Evolutionary conservation across 2,888 invertebrate genomes (phyloP).

Genomic region (Perdita meconis): DNA sequence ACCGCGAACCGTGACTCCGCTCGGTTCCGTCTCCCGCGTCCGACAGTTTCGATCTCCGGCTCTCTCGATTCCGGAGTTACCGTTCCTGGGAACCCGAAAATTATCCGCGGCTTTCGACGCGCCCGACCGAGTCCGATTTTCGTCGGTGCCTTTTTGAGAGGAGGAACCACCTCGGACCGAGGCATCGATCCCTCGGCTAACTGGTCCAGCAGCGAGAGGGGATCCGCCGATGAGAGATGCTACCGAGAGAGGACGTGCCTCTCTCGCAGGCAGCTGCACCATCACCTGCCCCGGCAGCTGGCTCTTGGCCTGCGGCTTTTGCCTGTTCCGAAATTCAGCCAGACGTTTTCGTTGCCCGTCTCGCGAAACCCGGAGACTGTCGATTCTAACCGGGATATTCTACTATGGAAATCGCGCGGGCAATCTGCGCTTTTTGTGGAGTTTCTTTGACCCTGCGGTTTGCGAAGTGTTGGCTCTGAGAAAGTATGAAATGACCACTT

Average conservation of each 20-base stretch:
- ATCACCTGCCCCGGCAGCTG: constrained; percentile 64
- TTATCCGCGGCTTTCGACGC: not conserved
- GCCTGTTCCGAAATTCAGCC: constrained; percentile 33
- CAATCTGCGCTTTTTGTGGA: too few species aligned
- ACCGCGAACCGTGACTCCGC: not conserved
- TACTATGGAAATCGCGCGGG: not conserved
- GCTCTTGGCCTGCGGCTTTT: constrained; percentile 44
- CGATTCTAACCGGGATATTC: not conserved
- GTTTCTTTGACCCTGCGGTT: too few species aligned
- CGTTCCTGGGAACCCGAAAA: constrained; percentile 10
- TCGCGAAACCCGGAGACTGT: too few species aligned
- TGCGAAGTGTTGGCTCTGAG: too few species aligned
- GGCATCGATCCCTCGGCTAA: constrained; percentile 45
- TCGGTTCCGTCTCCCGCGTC: not conserved
- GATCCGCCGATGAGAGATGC: constrained; percentile 59
- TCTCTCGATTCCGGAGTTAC: not conserved
- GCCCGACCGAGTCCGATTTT: constrained; percentile 10
- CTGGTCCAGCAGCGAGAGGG: constrained; percentile 54
- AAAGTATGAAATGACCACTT: too few species aligned
- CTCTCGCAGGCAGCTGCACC: constrained; percentile 55
- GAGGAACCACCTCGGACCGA: too few species aligned
- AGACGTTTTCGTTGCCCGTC: constrained; percentile 6
- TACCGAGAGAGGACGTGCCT: constrained; percentile 54
- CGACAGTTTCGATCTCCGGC: too few species aligned
- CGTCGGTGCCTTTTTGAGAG: constrained; percentile 23